Conservation (phyloP, 2,888 invertebrate genomes). For the Cepaea hortensis region DNA sequence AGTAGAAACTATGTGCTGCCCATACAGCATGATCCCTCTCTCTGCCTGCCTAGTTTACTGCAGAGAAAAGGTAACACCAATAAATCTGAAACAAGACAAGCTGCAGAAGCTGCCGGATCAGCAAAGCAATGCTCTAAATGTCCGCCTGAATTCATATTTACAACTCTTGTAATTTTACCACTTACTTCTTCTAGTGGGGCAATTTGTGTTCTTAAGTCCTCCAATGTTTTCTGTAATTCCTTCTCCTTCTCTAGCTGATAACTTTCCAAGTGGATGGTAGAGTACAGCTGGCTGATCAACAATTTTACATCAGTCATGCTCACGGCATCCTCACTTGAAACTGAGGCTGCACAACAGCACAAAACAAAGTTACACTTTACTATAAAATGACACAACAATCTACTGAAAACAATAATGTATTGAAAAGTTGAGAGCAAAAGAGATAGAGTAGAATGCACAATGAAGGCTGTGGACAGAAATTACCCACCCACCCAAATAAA, state of each 20-base stretch:
- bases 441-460: too few relatives aligned
- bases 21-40: too few relatives aligned
- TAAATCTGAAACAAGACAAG: too few relatives aligned
- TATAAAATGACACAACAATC: neutral
- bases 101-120: too few relatives aligned
- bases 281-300: slow-evolving; percentile 90
- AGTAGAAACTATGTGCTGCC: too few relatives aligned
- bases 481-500: too few relatives aligned
- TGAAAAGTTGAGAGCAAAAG: neutral
- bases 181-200: slow-evolving; percentile 85
- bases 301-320: slow-evolving; percentile 86
- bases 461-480: too few relatives aligned
- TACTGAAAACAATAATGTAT: neutral
- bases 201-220: slow-evolving; percentile 87
- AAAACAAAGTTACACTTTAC: neutral
- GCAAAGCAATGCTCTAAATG: too few relatives aligned
- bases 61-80: too few relatives aligned
- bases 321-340: slow-evolving; percentile 79
- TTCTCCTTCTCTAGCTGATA: slow-evolving; percentile 91
- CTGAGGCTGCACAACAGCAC: slow-evolving; percentile 49
- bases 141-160: too few relatives aligned
- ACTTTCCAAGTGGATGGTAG: slow-evolving; percentile 93
- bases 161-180: neutral
- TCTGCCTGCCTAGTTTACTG: too few relatives aligned
- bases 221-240: slow-evolving; percentile 86